A percentile compares a stretch with the other conserved stretches of the same genome.
phyloP scores from a whole-genome alignment of 2,888 invertebrate genomes.

The Andrena chrysosceles region DNA sequence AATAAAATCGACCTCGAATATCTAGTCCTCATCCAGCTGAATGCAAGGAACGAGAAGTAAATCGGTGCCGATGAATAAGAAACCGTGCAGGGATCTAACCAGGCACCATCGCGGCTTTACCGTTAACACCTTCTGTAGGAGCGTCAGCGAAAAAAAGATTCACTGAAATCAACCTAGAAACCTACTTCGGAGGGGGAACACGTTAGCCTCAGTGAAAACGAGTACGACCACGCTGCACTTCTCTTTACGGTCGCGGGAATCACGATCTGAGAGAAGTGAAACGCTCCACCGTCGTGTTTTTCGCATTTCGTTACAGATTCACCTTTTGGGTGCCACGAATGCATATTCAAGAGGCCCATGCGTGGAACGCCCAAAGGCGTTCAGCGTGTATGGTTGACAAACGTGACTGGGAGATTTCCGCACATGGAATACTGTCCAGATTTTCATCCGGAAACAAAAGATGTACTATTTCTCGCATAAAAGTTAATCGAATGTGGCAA shows the following conservation, averaged over 20 bases:
- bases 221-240: constrained; percentile 43
- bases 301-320: not conserved
- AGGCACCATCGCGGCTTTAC: constrained; percentile 26
- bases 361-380: too few species aligned
- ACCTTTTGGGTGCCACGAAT: not conserved
- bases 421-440: too few species aligned
- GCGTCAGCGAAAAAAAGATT: constrained; percentile 54
- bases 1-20: not conserved
- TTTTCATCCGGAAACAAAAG: too few species aligned
- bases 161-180: constrained; percentile 67
- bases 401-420: too few species aligned
- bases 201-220: constrained; percentile 61
- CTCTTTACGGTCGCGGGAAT: constrained; percentile 23
- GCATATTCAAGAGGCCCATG: not conserved
- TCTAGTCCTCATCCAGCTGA: not conserved
- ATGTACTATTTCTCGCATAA: too few species aligned
- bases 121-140: constrained; percentile 44
- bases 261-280: constrained; percentile 44
- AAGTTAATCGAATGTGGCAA: too few species aligned
- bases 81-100: constrained; percentile 23
- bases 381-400: too few species aligned
- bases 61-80: constrained; percentile 12
- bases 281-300: constrained; percentile 12
- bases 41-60: not conserved
- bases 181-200: constrained; percentile 54